These are phyloP conservation scores for Pentalonia nigronervosa DNA, from an alignment of 1,140 invertebrate genomes.

Conservation along the genomic window DNA sequence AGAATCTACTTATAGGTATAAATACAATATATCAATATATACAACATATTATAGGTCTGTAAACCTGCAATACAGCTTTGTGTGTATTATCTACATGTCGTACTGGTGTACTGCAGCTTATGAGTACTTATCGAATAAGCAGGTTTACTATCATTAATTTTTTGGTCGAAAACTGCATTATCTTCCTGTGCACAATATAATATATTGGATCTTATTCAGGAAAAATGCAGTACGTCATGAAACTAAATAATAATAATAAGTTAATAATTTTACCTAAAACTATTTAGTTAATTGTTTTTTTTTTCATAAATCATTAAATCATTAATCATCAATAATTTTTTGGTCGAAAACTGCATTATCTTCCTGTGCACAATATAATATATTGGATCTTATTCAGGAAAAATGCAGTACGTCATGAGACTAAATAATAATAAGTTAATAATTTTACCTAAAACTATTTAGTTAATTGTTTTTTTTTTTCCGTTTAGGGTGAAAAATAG, in stretches of 20 bases:
- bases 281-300: not conserved
- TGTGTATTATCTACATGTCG: not conserved
- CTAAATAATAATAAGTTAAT: not conserved
- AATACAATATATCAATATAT: not conserved
- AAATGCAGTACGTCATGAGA: not conserved
- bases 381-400: not conserved
- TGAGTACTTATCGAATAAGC: not conserved
- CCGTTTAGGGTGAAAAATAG: not conserved
- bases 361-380: not conserved
- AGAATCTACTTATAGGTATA: not conserved
- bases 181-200: not conserved
- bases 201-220: not conserved
- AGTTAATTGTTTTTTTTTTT: not conserved
- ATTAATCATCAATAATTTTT: no score
- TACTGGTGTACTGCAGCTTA: not conserved
- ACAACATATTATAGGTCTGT: not conserved
- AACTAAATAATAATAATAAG: not conserved
- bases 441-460: not conserved
- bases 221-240: not conserved
- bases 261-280: not conserved
- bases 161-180: not conserved
- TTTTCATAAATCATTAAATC: no score
- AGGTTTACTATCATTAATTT: not conserved
- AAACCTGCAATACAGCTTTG: constrained; percentile 31
- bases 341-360: not conserved